These are phyloP conservation scores for Syngnathus floridae DNA, from an alignment of 2,113 vertebrate genomes.

Conservation along the genomic window DNA sequence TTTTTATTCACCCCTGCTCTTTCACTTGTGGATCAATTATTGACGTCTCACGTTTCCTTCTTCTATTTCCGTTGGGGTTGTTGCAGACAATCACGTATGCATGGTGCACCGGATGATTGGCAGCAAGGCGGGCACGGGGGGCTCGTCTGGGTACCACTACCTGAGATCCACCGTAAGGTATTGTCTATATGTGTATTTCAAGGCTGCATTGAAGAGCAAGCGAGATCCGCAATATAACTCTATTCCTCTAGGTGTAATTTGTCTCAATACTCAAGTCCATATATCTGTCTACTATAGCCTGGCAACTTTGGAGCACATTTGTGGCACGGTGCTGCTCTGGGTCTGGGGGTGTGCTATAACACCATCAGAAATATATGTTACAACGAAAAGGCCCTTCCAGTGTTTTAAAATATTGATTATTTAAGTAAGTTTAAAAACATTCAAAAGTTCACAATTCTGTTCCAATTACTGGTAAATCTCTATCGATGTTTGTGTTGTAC, in stretches of 20 bases:
- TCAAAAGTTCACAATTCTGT: too few species aligned
- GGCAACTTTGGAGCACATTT: too few species aligned
- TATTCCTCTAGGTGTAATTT: not conserved
- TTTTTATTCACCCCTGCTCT: not conserved
- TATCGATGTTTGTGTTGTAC: too few species aligned
- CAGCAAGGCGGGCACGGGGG: constrained; percentile 86
- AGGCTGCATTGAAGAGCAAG: not conserved
- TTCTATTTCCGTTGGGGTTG: constrained; percentile 6
- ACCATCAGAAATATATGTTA: too few species aligned
- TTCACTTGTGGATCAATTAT: constrained; percentile 1
- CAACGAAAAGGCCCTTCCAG: too few species aligned
- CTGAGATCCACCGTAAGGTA: constrained; percentile 93
- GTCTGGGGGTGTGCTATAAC: too few species aligned
- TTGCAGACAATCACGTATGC: constrained; percentile 90
- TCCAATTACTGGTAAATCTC: too few species aligned
- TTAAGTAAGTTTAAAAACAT: too few species aligned
- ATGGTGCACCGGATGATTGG: constrained; percentile 97
- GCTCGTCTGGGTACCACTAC: constrained; percentile 94
- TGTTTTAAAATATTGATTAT: too few species aligned
- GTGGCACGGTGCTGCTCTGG: too few species aligned
- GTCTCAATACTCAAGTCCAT: not conserved
- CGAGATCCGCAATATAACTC: not conserved
- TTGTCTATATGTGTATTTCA: not conserved
- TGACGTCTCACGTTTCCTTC: not conserved
- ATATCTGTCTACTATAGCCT: not conserved